Percentiles rank a stretch among this genome's conserved stretches.
These are phyloP conservation scores for Periophthalmus modestus DNA, from an alignment of 2,113 vertebrate genomes.

Conservation along the genomic window DNA sequence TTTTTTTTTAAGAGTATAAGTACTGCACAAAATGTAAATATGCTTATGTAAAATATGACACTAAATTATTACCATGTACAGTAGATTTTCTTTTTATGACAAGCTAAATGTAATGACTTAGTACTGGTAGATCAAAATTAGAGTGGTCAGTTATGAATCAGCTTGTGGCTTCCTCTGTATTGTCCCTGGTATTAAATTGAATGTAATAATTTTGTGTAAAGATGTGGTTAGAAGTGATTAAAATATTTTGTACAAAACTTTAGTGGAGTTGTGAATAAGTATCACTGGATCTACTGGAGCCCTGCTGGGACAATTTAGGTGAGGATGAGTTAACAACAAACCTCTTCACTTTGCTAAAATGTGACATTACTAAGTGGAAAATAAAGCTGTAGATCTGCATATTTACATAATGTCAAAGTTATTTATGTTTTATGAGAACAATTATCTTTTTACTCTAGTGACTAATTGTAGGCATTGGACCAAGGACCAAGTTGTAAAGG, in stretches of 20 bases:
- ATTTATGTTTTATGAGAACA: too few relatives aligned
- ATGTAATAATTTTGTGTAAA: slow-evolving; percentile 25
- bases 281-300: too few relatives aligned
- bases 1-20: background rate
- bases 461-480: too few relatives aligned
- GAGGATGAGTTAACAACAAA: background rate
- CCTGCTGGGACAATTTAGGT: too few relatives aligned
- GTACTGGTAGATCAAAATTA: slow-evolving; percentile 18
- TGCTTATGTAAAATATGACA: slow-evolving; percentile 17
- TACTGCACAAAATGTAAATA: slow-evolving; percentile 36
- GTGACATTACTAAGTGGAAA: too few relatives aligned
- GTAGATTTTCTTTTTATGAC: slow-evolving; percentile 36
- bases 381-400: too few relatives aligned
- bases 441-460: too few relatives aligned
- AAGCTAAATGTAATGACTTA: background rate
- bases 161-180: slow-evolving; percentile 31
- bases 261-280: background rate
- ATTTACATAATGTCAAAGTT: too few relatives aligned
- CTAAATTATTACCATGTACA: slow-evolving; percentile 25
- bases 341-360: background rate
- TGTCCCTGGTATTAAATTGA: slow-evolving; percentile 37
- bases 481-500: too few relatives aligned
- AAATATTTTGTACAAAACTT: slow-evolving; percentile 2
- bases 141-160: slow-evolving; percentile 6
- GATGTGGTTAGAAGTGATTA: background rate